These are phyloP conservation scores for Caenorhabditis uteleia DNA, from an alignment of 2,888 invertebrate species.

Conservation along the genomic window DNA sequence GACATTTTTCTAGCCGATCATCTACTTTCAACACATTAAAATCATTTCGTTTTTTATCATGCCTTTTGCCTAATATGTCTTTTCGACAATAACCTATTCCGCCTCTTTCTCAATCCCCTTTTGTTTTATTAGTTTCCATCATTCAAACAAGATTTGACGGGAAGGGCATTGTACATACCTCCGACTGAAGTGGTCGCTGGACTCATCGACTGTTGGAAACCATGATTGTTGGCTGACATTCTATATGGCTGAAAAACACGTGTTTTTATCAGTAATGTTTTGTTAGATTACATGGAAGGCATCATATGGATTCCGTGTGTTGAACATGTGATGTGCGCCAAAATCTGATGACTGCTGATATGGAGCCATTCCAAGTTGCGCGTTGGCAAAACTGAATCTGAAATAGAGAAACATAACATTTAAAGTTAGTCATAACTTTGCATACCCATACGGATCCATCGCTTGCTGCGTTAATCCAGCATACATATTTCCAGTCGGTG, in stretches of 20 bases:
- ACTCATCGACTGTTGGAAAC: slow-evolving; percentile 57
- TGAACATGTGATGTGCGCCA: slow-evolving; percentile 61
- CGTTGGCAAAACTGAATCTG: slow-evolving; percentile 53
- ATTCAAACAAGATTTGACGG: too few species aligned
- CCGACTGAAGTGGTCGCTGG: slow-evolving; percentile 50
- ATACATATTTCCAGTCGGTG: slow-evolving; percentile 56
- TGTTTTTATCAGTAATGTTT: not conserved
- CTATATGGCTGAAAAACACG: slow-evolving; percentile 53
- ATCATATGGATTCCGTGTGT: slow-evolving; percentile 51
- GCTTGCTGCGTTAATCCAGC: slow-evolving; percentile 45
- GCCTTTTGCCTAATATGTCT: too few species aligned
- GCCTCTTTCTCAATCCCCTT: too few species aligned
- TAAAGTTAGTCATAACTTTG: not conserved
- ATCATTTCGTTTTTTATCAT: too few species aligned
- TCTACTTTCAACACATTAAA: too few species aligned
- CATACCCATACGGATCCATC: slow-evolving; percentile 63
- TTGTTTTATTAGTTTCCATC: too few species aligned
- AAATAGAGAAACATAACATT: slow-evolving; percentile 2
- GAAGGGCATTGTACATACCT: slow-evolving; percentile 33
- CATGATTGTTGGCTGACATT: slow-evolving; percentile 46
- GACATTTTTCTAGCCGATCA: too few species aligned
- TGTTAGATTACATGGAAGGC: slow-evolving; percentile 53
- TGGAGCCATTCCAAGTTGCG: slow-evolving; percentile 51
- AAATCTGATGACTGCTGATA: slow-evolving; percentile 54
- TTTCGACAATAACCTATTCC: too few species aligned